These are phyloP conservation scores for Poecilia gillii DNA, from an alignment of 2,797 vertebrate genomes.

Conservation along the genomic window DNA sequence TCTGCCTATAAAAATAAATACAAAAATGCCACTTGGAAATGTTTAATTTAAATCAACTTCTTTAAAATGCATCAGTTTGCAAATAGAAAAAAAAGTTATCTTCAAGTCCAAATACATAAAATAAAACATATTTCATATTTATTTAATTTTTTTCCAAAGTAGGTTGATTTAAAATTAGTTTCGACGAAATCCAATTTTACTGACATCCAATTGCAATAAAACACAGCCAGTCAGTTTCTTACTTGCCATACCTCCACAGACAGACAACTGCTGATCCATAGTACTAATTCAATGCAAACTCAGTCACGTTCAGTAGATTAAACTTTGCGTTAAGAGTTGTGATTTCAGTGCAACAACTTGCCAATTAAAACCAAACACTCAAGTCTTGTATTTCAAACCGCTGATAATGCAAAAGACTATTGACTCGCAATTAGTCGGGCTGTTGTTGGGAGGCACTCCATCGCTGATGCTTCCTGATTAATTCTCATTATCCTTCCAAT, in stretches of 20 bases:
- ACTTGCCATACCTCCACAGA: no score
- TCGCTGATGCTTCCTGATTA: constrained; percentile 55
- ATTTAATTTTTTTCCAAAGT: neutral
- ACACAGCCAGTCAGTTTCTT: neutral
- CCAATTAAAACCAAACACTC: constrained; percentile 51
- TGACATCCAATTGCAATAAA: neutral
- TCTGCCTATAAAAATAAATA: neutral
- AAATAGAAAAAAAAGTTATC: neutral
- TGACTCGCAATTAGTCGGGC: constrained; percentile 68
- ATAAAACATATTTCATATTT: neutral
- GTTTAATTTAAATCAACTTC: neutral
- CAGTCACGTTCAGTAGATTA: constrained; percentile 30
- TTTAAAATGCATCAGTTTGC: neutral
- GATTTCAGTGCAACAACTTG: constrained; percentile 59
- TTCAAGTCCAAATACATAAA: neutral
- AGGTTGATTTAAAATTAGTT: neutral
- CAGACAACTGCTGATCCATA: neutral
- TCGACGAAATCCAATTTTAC: neutral
- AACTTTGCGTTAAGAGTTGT: constrained; percentile 48
- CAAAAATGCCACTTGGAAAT: neutral
- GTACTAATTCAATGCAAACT: constrained; percentile 59
- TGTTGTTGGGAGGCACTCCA: constrained; percentile 67
- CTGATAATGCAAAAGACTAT: constrained; percentile 70
- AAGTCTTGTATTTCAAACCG: constrained; percentile 62
- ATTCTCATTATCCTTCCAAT: constrained; percentile 63